Evolutionary conservation across 2,888 invertebrate genomes (phyloP).

Genomic region (Pollenia labialis): DNA sequence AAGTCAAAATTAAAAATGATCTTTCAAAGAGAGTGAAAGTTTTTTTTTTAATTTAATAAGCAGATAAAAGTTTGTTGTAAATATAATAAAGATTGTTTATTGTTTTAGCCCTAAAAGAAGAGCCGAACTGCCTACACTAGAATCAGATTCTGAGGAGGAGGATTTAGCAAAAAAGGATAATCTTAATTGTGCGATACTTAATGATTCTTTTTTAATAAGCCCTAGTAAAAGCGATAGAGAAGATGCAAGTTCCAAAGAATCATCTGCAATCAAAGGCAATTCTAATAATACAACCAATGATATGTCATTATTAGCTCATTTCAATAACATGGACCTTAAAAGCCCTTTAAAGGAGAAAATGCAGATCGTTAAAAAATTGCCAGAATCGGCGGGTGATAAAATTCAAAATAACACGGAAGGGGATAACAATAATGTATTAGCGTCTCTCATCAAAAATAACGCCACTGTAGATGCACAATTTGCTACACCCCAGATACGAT

Average conservation of each 20-base stretch:
- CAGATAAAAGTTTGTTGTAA: constrained; percentile 3
- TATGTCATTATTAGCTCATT: constrained; percentile 78
- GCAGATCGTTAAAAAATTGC: constrained; percentile 3
- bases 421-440: not conserved
- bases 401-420: not conserved
- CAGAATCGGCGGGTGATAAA: not conserved
- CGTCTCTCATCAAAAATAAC: constrained; percentile 29
- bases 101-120: constrained; percentile 80
- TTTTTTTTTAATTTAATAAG: not conserved
- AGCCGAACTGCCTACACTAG: constrained; percentile 80
- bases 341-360: constrained; percentile 69
- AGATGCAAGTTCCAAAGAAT: constrained; percentile 66
- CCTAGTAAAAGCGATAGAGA: constrained; percentile 77
- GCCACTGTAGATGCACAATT: constrained; percentile 77
- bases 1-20: not conserved
- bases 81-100: constrained; percentile 1
- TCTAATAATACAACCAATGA: constrained; percentile 64
- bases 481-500: constrained; percentile 81
- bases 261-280: constrained; percentile 49
- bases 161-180: constrained; percentile 79
- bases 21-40: not conserved
- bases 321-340: constrained; percentile 79
- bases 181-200: constrained; percentile 82
- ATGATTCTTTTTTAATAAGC: constrained; percentile 82
- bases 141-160: constrained; percentile 80